A percentile compares a stretch with the other conserved stretches of the same genome.
Conservation (phyloP, 64 coral and sea anemone genomes). For the Dendronephthya gigantea region DNA sequence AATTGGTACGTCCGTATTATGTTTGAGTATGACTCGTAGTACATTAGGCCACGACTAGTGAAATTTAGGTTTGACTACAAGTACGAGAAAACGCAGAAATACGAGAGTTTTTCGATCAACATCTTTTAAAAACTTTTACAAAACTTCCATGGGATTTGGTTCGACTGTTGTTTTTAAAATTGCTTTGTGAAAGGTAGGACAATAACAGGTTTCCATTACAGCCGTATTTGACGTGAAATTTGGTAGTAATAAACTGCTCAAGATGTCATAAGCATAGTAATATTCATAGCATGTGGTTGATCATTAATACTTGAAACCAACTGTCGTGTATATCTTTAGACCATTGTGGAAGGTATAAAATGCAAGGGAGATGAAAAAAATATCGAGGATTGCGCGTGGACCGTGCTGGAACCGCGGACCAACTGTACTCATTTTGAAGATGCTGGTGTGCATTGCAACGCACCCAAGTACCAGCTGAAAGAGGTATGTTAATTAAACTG, state of each 20-base stretch:
- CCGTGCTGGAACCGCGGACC: background rate
- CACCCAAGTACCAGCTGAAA: slow-evolving; percentile 15
- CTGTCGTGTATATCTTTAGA: background rate
- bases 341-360: background rate
- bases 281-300: background rate
- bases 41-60: too few relatives aligned
- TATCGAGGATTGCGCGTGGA: slow-evolving; percentile 20
- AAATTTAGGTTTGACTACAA: too few relatives aligned
- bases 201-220: too few relatives aligned
- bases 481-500: slow-evolving; percentile 33
- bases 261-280: too few relatives aligned
- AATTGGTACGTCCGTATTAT: slow-evolving; percentile 17
- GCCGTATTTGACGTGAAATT: too few relatives aligned
- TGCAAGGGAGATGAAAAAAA: slow-evolving; percentile 29
- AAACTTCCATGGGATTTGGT: too few relatives aligned
- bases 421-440: slow-evolving; percentile 47
- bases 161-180: too few relatives aligned
- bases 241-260: too few relatives aligned
- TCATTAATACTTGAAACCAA: background rate
- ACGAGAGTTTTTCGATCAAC: too few relatives aligned
- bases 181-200: too few relatives aligned
- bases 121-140: too few relatives aligned
- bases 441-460: slow-evolving; percentile 37
- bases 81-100: too few relatives aligned
- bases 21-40: background rate